Evolutionary conservation across 2,113 vertebrate genomes (phyloP).

Genomic region (Syngnathoides biaculeatus): DNA sequence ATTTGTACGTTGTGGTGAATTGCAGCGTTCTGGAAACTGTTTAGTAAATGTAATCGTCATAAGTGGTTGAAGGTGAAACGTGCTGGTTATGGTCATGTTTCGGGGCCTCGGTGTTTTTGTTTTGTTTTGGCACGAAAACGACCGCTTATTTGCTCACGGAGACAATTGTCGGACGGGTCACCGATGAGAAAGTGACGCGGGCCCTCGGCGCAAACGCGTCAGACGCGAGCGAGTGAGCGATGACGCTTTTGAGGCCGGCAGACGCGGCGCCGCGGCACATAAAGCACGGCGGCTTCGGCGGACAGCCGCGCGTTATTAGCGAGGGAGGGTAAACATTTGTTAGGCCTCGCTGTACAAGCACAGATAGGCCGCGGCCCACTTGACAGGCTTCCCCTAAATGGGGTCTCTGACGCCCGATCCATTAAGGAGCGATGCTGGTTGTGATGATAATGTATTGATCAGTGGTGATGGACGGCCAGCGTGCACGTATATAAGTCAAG

Average conservation of each 20-base stretch:
- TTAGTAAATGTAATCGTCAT: too few species aligned
- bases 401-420: slow-evolving; percentile 57
- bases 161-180: not conserved
- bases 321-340: slow-evolving; percentile 71
- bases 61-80: not conserved
- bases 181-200: slow-evolving; percentile 16
- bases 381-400: slow-evolving; percentile 63
- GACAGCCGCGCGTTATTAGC: slow-evolving; percentile 56
- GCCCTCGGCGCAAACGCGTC: slow-evolving; percentile 4
- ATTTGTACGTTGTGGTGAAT: too few species aligned
- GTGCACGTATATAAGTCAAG: slow-evolving; percentile 68
- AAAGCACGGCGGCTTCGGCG: slow-evolving; percentile 45
- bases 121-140: not conserved
- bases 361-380: slow-evolving; percentile 69
- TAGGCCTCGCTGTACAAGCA: slow-evolving; percentile 70
- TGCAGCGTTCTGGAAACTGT: too few species aligned
- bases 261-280: slow-evolving; percentile 36
- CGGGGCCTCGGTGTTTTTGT: too few species aligned
- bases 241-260: slow-evolving; percentile 34
- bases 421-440: slow-evolving; percentile 56
- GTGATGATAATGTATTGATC: slow-evolving; percentile 74
- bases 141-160: not conserved
- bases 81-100: too few species aligned
- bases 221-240: slow-evolving; percentile 51
- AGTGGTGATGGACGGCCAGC: slow-evolving; percentile 59